Base-by-base conservation (phyloP, 2,888 invertebrate species). In the Cremastinae sp. region DNA sequence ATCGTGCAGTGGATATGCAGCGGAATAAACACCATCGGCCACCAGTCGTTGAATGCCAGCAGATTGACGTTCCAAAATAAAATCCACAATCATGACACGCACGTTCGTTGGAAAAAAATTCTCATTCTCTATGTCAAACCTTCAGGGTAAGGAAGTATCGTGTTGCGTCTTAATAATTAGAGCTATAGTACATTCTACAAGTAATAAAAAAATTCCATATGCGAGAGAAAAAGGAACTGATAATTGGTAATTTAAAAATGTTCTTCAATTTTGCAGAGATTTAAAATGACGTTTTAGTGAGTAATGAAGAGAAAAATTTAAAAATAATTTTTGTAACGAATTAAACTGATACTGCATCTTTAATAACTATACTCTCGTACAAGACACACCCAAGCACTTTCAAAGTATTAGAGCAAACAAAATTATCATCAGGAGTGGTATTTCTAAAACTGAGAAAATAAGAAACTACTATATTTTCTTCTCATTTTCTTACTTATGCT, bases 1-100 rank as follows among this genome's bases (percentile, higher is more conserved):
- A 90, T 95, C 95, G 88, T 95, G 95, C 70, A 96, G 88, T 2
- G 95, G 94, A 88, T 94, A 95, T 8, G 95, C 94, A 74, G 94
- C 94, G 47, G 91, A 91, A 85, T 95, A 95, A 51, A 93, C 92
- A 22, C 91, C 91, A 83, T 94, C 93, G 39, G 91, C 89, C 70
- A 95, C 83, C 28, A 95, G 90, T 81, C 93, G 92, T 78, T 94
- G 93, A 72, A 95, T 93, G 56, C 95, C 95, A 83, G 93, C 91
- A 74, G 91, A 91, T 86, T 94, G 94, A 69, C 95, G 90, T 80
- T 95, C 93, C 81, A 96, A 90, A 87, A 96, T 95, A 87, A 94
- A 96, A 84, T 94, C 93, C 1, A 95, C 93, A 55, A 96, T 93
- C 81, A 93, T 91, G 69, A 93, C 93, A 77, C 94, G 91, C 14